Conservation (phyloP, 2,888 invertebrate genomes). For the Agrochola lota region DNA sequence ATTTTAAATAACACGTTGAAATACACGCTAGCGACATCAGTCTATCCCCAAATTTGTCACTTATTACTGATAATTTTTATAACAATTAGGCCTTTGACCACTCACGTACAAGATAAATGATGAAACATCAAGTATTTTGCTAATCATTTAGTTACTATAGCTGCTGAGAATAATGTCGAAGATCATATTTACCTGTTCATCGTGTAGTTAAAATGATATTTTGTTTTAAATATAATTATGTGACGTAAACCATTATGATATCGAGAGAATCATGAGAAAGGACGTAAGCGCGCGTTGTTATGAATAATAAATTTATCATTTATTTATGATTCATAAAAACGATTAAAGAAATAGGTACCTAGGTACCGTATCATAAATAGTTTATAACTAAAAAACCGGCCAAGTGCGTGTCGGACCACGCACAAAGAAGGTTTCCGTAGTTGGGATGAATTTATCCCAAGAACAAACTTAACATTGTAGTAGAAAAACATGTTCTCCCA, state of each 20-base stretch:
- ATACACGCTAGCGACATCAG: not conserved
- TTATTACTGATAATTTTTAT: constrained; percentile 27
- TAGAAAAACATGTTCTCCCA: no score
- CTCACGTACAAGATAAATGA: constrained; percentile 35
- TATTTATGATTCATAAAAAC: not conserved
- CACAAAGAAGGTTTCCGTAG: no score
- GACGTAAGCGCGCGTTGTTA: no score
- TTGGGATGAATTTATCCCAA: no score
- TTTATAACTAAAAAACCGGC: no score
- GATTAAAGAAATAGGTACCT: not conserved
- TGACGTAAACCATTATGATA: not conserved
- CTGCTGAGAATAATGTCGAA: not conserved
- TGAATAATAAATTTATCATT: not conserved
- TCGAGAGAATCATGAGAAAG: not conserved
- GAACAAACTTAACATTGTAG: no score
- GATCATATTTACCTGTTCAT: not conserved
- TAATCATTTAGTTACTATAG: constrained; percentile 27
- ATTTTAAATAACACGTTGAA: not conserved
- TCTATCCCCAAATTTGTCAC: not conserved
- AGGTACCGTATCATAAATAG: no score
- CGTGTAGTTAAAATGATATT: no score
- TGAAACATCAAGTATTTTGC: constrained; percentile 18
- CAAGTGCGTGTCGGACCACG: no score
- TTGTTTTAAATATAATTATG: no score
- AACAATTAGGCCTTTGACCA: constrained; percentile 50